Evolutionary conservation across 2,888 invertebrate genomes (phyloP), one percentile per base, ranked within the genome.

Genomic region (Cheilosia urbana): DNA sequence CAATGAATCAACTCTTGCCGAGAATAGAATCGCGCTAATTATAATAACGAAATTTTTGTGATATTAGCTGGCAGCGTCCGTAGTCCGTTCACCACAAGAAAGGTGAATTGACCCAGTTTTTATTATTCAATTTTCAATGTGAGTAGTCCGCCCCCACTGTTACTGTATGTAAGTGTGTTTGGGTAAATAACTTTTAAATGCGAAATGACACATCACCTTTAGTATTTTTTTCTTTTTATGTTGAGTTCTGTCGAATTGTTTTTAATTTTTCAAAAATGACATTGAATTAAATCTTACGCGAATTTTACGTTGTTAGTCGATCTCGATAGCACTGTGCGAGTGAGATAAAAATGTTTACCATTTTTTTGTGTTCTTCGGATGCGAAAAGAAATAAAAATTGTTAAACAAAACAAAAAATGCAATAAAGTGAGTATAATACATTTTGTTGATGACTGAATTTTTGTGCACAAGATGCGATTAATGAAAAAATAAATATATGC

Each of bases 1-100:
- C 9, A 72, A 63, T 83, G 82, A 83, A 34, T 83, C 78, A 83
- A 60, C 42, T 57, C 24, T 13, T 27, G 19, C 42, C 63, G 15
- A 51, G 66, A 78, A 78, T 83, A 83, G 78, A 68, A 57, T 47
- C 49, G 62, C n/a, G 66, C 62, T 78, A 73, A 73, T 83, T 78
- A 53, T 68, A 78, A 40, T 68, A 78, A 45, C 40, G 40, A 45
- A 24, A 68, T 45, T 71, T 21, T 71, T 27, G 60, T 66, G 62
- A 30, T 13, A 13, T 4, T 13, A 13, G 13, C 4, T 13, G 13
- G 37, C 47, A 55, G 30, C 62, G 30, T 37, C 58, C 30, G 27
- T 21, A 27, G 75, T 47, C 21, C 60, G 27, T 17, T 73, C 55
- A 66, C 66, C 77, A 58, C 47, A 66, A 71, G 47, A 49, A 53